A percentile compares a stretch with the other conserved stretches of the same genome.
phyloP scores from a whole-genome alignment of 2,888 invertebrate species.

The Lottia gigantea region DNA sequence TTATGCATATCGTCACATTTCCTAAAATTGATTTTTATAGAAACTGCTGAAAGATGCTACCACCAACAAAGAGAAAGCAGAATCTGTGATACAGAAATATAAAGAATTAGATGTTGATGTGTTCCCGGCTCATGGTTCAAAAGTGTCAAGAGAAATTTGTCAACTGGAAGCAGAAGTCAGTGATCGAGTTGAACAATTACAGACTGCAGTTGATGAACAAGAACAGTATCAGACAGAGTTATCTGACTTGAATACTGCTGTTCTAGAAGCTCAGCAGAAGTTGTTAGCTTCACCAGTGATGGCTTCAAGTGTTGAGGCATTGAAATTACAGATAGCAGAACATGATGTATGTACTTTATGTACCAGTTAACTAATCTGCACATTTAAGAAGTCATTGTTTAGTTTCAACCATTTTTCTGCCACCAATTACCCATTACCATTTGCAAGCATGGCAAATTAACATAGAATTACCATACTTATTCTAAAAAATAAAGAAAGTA shows the following conservation, averaged over 20 bases:
- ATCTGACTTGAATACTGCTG: slow-evolving; percentile 44
- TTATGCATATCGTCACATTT: not conserved
- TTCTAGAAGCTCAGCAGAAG: slow-evolving; percentile 51
- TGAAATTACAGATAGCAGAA: slow-evolving; percentile 57
- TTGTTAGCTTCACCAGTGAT: slow-evolving; percentile 50
- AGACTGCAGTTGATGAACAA: slow-evolving; percentile 49
- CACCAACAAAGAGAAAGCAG: slow-evolving; percentile 47
- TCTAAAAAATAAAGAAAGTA: no score
- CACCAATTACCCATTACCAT: no score
- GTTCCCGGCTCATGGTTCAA: slow-evolving; percentile 22
- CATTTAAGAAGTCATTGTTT: no score
- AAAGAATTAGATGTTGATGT: slow-evolving; percentile 11
- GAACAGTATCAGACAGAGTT: slow-evolving; percentile 55
- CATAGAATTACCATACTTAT: no score
- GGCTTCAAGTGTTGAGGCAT: slow-evolving; percentile 51
- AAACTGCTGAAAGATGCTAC: slow-evolving; percentile 55
- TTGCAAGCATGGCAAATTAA: no score
- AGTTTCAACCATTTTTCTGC: no score
- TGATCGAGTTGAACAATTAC: slow-evolving; percentile 43
- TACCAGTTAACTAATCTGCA: not conserved
- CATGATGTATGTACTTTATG: slow-evolving; percentile 50
- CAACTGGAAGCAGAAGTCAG: slow-evolving; percentile 49
- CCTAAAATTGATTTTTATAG: slow-evolving; percentile 34
- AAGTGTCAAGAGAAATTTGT: slow-evolving; percentile 51
- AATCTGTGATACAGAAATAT: slow-evolving; percentile 13